phyloP scores from a whole-genome alignment of 2,888 invertebrate genomes.

The Scotopteryx bipunctaria region DNA sequence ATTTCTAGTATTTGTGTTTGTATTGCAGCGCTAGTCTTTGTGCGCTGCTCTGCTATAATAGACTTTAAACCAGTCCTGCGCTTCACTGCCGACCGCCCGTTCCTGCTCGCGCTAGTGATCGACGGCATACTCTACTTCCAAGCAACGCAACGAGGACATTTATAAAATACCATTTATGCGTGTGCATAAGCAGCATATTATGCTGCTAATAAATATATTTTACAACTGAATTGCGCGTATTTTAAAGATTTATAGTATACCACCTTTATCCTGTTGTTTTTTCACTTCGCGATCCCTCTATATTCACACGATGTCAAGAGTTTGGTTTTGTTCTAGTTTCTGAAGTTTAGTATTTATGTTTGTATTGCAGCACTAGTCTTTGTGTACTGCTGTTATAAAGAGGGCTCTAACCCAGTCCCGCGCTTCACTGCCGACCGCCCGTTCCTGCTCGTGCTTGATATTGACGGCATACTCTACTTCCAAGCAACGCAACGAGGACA shows the following conservation, averaged over 20 bases:
- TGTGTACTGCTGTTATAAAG: conserved; percentile 48
- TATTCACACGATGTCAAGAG: too few relatives aligned
- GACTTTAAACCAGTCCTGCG: conserved; percentile 45
- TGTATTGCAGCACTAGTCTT: conserved; percentile 55
- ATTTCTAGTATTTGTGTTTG: conserved; percentile 2
- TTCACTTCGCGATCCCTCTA: too few relatives aligned
- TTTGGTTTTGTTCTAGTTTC: too few relatives aligned
- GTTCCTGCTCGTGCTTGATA: conserved; percentile 56
- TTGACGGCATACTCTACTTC: conserved; percentile 52
- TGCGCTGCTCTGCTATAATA: conserved; percentile 50
- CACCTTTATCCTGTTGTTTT: too few relatives aligned
- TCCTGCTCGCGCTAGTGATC: conserved; percentile 54
- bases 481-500: conserved; percentile 49
- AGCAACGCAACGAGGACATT: conserved; percentile 47
- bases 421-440: conserved; percentile 62
- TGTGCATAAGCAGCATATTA: too few relatives aligned
- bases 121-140: conserved; percentile 53
- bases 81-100: conserved; percentile 64
- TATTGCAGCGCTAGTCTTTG: conserved; percentile 57
- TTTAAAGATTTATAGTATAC: too few relatives aligned
- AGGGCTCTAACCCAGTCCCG: conserved; percentile 47
- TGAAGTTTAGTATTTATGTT: neutral
- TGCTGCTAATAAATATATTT: too few relatives aligned
- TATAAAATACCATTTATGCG: neutral
- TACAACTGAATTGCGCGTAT: too few relatives aligned